These are phyloP conservation scores for Platalea minor DNA, from an alignment of 2,797 vertebrate genomes.

Conservation along the genomic window DNA sequence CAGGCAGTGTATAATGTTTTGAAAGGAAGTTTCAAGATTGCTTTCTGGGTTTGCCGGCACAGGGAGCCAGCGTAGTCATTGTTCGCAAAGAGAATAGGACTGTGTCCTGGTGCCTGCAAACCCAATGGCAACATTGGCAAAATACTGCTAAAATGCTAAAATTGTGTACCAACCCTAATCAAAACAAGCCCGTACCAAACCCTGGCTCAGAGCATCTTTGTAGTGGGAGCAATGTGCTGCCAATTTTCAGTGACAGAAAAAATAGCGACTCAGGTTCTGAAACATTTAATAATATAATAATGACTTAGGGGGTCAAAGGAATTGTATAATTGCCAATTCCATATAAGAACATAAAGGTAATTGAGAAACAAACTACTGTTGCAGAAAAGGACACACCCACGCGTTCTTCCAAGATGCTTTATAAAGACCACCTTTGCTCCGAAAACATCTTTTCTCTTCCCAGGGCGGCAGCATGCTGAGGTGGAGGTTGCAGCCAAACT, in stretches of 20 bases:
- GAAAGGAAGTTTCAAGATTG: conserved; percentile 33
- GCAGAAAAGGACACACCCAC: not conserved
- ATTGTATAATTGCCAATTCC: not conserved
- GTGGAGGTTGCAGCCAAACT: conserved; percentile 6
- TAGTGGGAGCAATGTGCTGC: not conserved
- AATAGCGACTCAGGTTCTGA: not conserved
- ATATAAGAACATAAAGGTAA: not conserved
- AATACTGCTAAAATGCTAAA: conserved; percentile 49
- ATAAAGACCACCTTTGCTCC: not conserved
- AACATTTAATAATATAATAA: conserved; percentile 31
- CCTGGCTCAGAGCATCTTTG: not conserved
- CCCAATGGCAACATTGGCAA: not conserved
- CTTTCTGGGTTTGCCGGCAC: conserved; percentile 9
- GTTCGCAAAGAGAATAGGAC: conserved; percentile 31
- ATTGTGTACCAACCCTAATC: not conserved
- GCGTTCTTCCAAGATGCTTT: not conserved
- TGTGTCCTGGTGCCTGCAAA: conserved; percentile 10
- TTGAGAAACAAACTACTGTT: conserved; percentile 7
- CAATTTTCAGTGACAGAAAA: not conserved
- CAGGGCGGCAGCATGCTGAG: not conserved
- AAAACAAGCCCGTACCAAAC: not conserved
- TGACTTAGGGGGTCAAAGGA: not conserved
- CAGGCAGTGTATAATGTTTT: not conserved
- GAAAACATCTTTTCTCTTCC: conserved; percentile 6
- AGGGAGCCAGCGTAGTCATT: not conserved